A percentile compares a stretch with the other conserved stretches of the same genome.
Conservation (phyloP, 2,888 invertebrate genomes). For the Piscicola geometra region DNA sequence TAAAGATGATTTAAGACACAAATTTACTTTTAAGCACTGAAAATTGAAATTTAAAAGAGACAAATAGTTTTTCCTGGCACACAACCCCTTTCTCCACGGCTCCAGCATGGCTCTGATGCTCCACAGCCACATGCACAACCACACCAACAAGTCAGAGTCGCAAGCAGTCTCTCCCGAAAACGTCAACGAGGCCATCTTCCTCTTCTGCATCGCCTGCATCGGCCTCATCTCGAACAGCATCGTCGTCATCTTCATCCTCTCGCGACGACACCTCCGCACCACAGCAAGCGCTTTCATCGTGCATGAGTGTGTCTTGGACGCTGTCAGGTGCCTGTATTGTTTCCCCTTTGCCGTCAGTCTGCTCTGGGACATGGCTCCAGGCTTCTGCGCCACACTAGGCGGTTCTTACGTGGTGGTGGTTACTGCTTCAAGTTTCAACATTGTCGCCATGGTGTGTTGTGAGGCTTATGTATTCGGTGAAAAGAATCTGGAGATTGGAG, state of each 20-base stretch:
- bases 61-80: too few species aligned
- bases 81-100: too few species aligned
- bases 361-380: conserved; percentile 48
- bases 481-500: conserved; percentile 44
- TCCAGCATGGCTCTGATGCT: too few species aligned
- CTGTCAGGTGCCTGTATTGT: conserved; percentile 53
- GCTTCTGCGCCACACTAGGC: conserved; percentile 52
- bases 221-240: conserved; percentile 52
- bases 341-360: conserved; percentile 54
- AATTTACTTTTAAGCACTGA: too few species aligned
- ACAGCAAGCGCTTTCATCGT: conserved; percentile 55
- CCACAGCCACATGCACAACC: not conserved
- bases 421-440: conserved; percentile 55
- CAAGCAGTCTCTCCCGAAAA: conserved; percentile 34
- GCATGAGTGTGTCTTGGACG: conserved; percentile 54
- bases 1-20: too few species aligned
- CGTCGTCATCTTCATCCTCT: conserved; percentile 49
- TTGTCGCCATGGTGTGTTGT: conserved; percentile 56
- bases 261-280: conserved; percentile 48
- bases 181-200: conserved; percentile 52
- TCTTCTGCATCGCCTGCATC: conserved; percentile 51
- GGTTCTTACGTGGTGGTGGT: conserved; percentile 53
- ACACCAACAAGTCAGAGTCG: not conserved
- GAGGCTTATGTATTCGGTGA: conserved; percentile 56
- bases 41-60: too few species aligned